Conservation (phyloP, 2,113 vertebrate genomes). For the Microcebus jonahi region DNA sequence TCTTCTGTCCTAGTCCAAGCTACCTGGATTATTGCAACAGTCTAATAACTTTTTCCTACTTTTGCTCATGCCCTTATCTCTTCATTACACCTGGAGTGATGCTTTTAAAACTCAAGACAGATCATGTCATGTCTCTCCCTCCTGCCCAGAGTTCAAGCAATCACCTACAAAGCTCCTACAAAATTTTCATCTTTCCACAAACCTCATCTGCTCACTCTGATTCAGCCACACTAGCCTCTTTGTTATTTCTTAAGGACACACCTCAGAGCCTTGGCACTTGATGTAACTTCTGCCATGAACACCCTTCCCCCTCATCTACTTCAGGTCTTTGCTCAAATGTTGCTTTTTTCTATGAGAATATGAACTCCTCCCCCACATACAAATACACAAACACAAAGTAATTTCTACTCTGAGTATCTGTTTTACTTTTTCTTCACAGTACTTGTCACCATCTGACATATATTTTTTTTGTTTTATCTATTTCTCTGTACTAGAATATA, state of each 20-base stretch:
- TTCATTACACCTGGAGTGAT: neutral
- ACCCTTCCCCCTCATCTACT: neutral
- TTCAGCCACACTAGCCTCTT: neutral
- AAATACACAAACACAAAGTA: neutral
- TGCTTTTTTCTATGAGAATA: neutral
- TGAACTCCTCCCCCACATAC: neutral
- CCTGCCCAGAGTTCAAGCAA: neutral
- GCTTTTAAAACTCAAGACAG: neutral
- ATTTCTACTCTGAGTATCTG: neutral
- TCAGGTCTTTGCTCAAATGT: neutral
- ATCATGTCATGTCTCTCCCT: neutral
- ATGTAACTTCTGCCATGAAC: neutral
- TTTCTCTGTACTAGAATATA: neutral
- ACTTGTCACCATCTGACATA: neutral
- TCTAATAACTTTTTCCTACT: neutral
- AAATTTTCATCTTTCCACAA: neutral
- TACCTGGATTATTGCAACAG: neutral
- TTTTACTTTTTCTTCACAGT: neutral
- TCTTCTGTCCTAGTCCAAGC: neutral
- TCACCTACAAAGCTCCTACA: neutral
- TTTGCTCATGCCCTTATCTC: neutral
- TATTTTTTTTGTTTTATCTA: constrained; percentile 6
- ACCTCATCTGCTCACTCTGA: neutral
- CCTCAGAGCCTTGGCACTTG: neutral
- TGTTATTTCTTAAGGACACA: neutral